Evolutionary conservation across 2,113 vertebrate species (phyloP).

Genomic region (Casuarius casuarius): DNA sequence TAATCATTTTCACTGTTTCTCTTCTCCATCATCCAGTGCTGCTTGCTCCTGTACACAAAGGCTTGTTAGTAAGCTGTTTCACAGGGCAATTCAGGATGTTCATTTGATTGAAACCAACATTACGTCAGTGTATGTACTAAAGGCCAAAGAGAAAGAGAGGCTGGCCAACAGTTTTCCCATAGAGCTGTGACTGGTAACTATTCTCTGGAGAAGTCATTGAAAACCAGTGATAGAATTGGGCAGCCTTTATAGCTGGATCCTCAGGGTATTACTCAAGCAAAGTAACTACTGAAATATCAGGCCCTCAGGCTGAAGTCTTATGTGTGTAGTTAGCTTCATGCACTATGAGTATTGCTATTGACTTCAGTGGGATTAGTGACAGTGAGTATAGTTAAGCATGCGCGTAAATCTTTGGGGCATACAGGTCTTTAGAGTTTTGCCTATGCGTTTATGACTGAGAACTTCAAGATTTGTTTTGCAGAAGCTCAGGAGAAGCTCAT

Average conservation of each 20-base stretch:
- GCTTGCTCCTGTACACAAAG: background rate
- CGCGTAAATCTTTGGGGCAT: background rate
- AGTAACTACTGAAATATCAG: background rate
- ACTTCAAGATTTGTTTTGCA: background rate
- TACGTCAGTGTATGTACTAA: background rate
- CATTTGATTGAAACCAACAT: background rate
- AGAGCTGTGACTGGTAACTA: background rate
- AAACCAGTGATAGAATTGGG: background rate
- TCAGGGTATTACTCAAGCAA: background rate
- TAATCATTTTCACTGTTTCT: background rate
- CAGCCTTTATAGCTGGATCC: background rate
- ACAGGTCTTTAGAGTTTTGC: background rate
- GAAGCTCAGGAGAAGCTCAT: background rate
- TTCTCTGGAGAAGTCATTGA: background rate
- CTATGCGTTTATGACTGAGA: background rate
- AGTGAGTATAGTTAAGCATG: background rate
- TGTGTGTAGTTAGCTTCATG: background rate
- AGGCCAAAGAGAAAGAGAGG: background rate
- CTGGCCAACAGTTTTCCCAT: background rate
- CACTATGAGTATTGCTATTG: background rate
- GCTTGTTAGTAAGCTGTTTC: background rate
- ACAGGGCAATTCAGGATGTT: background rate
- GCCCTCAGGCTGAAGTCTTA: background rate
- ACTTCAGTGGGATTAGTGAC: background rate
- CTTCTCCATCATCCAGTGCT: background rate